These are phyloP conservation scores for Atractosteus spatula DNA, from an alignment of 2,113 vertebrate species.

Conservation along the genomic window DNA sequence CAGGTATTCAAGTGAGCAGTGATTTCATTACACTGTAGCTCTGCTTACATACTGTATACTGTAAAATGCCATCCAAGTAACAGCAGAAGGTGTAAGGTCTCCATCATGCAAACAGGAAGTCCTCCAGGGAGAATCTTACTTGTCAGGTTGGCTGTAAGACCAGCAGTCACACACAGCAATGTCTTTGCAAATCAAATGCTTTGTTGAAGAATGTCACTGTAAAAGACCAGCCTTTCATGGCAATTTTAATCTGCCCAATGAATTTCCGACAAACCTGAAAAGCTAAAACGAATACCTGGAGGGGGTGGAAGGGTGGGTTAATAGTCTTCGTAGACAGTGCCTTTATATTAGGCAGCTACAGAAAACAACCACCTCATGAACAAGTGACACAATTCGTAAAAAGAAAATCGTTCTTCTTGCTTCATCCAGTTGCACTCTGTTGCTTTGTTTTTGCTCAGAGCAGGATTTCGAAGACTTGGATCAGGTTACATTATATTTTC, in stretches of 20 bases:
- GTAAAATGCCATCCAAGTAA: neutral
- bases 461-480: no score
- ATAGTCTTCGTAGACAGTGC: no score
- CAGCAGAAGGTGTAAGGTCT: neutral
- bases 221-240: conserved; percentile 4
- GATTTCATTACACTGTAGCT: neutral
- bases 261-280: neutral
- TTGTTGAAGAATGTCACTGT: neutral
- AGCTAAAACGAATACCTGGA: neutral
- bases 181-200: conserved; percentile 2
- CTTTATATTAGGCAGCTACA: no score
- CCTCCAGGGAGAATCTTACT: conserved; percentile 3
- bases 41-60: neutral
- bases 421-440: no score
- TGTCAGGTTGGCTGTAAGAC: neutral
- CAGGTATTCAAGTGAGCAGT: neutral
- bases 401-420: no score
- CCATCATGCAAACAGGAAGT: neutral
- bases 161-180: neutral
- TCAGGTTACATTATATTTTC: no score
- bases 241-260: neutral
- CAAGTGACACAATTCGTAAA: no score
- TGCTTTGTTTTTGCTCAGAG: no score
- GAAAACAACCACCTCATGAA: no score
- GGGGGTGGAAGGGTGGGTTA: neutral